Percentiles rank a stretch among this genome's conserved stretches.
Conservation (phyloP, 2,888 invertebrate genomes). For the Philhelius pedissequus region DNA sequence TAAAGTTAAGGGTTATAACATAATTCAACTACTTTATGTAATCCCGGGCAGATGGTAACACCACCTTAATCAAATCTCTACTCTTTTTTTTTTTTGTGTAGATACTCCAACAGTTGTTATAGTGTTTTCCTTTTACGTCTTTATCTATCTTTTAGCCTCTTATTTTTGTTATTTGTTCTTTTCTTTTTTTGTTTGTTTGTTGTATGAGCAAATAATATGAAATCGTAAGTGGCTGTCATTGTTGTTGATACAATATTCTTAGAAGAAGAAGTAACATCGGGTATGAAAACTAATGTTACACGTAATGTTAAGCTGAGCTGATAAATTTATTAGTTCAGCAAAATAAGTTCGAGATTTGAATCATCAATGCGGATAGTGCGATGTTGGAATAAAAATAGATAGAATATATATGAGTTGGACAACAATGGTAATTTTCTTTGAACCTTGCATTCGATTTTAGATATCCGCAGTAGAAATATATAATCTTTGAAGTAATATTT, state of each 20-base stretch:
- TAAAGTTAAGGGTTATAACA: too few relatives aligned
- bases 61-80: not conserved
- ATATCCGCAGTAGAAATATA: not conserved
- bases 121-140: not conserved
- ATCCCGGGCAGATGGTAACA: not conserved
- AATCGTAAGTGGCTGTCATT: slow-evolving; percentile 53
- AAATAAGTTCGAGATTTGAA: not conserved
- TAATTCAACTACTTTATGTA: not conserved
- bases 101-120: not conserved
- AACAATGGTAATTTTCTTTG: not conserved
- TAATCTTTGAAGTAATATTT: not conserved
- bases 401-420: not conserved
- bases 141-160: not conserved
- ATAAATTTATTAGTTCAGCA: not conserved
- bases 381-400: not conserved
- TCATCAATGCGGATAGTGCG: not conserved
- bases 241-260: slow-evolving; percentile 8
- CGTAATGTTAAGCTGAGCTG: not conserved
- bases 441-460: not conserved
- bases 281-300: not conserved
- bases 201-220: slow-evolving; percentile 39
- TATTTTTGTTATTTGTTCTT: slow-evolving; percentile 22
- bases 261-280: not conserved
- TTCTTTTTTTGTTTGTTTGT: too few relatives aligned
- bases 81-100: not conserved